These are phyloP conservation scores for Microtus montanus DNA, from an alignment of 2,113 vertebrate genomes.

Conservation along the genomic window DNA sequence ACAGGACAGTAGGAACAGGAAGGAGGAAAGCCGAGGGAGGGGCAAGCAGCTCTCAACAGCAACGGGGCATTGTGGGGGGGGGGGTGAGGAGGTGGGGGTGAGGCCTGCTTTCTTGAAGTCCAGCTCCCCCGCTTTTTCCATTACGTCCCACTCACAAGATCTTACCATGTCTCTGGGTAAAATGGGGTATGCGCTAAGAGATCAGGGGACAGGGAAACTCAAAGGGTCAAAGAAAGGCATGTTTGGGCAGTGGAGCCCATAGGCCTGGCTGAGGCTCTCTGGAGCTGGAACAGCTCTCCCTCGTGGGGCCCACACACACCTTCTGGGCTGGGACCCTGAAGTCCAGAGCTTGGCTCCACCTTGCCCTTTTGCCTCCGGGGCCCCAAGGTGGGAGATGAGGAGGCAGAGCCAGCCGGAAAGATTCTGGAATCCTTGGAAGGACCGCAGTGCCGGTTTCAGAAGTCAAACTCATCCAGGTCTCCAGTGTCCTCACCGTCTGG, in stretches of 20 bases:
- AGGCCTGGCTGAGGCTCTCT: not conserved
- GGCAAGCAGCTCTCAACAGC: not conserved
- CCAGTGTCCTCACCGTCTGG: slow-evolving; percentile 86
- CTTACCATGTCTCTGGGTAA: not conserved
- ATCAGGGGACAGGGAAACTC: not conserved
- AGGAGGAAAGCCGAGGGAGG: not conserved
- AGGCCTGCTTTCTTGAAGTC: not conserved
- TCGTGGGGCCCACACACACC: not conserved
- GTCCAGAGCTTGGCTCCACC: slow-evolving; percentile 32
- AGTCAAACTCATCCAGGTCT: slow-evolving; percentile 92
- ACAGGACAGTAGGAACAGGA: not conserved
- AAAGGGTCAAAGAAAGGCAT: not conserved
- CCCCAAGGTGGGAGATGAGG: not conserved
- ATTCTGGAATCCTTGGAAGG: not conserved
- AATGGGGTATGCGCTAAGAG: not conserved
- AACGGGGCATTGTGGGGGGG: not conserved
- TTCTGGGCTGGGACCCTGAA: not conserved
- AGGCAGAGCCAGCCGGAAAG: slow-evolving; percentile 8
- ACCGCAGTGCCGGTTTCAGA: slow-evolving; percentile 82
- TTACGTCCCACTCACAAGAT: not conserved
- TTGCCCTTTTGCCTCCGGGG: slow-evolving; percentile 33
- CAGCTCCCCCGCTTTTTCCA: not conserved
- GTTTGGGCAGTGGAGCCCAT: not conserved
- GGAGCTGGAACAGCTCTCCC: not conserved
- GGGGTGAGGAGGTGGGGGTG: not conserved